Percentiles rank a stretch among this genome's conserved stretches.
Evolutionary conservation across 2,888 invertebrate genomes (phyloP).

Genomic region (Torymus texanus): DNA sequence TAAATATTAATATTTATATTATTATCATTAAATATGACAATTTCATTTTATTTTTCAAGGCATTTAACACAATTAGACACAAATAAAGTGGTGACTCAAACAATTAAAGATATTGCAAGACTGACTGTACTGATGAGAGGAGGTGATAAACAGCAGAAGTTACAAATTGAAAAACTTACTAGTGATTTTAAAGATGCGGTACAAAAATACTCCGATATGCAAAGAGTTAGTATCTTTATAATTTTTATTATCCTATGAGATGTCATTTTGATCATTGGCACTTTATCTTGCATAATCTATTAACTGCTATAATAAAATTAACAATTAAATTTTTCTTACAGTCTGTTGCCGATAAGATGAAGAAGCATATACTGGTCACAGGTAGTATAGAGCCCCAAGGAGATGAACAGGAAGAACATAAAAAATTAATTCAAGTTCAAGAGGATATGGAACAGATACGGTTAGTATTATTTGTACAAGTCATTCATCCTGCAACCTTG

Average conservation of each 20-base stretch:
- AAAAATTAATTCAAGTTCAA: conserved; percentile 67
- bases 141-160: conserved; percentile 86
- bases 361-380: conserved; percentile 69
- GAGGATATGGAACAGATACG: conserved; percentile 67
- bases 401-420: conserved; percentile 66
- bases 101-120: conserved; percentile 84
- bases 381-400: conserved; percentile 62
- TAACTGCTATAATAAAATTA: no score
- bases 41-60: conserved; percentile 72
- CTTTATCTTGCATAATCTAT: no score
- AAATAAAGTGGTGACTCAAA: conserved; percentile 84
- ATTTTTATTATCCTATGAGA: no score
- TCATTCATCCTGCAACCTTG: conserved; percentile 13
- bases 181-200: conserved; percentile 89
- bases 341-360: conserved; percentile 71
- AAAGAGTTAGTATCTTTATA: conserved; percentile 80
- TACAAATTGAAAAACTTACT: conserved; percentile 89
- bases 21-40: conserved; percentile 2
- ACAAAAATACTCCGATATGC: conserved; percentile 85
- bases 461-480: conserved; percentile 58
- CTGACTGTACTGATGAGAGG: conserved; percentile 83
- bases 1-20: conserved; percentile 1
- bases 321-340: conserved; percentile 53
- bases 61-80: conserved; percentile 85
- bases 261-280: no score